Evolutionary conservation across 2,113 vertebrate genomes (phyloP), one percentile per base, ranked within the genome.

Genomic region (Lonchura striata): DNA sequence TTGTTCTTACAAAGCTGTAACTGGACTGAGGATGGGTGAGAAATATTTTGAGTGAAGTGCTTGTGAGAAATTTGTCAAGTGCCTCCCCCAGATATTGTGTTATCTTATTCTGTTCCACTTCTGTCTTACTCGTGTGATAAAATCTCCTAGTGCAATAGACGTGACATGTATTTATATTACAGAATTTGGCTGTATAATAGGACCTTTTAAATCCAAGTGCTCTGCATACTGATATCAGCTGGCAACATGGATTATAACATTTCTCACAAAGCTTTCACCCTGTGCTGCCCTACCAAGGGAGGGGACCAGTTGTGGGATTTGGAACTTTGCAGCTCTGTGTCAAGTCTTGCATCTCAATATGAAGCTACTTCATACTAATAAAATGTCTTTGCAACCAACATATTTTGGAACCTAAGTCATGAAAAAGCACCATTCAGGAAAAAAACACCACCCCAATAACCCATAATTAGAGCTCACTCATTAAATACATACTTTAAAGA

Each of bases 151-250:
- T 57, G 14, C 21, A 46, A 24, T n/a, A 61, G 57, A 41, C 61
- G 49, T 72, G 7, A 21, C 19, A 56, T 60, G 24, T 77, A 46
- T 81, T 69, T 83, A 7, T 82, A 52, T 82, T 64, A 27, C 52
- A 85, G 65, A 68, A 41, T 87, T 82, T 85, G 60, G 37, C 33
- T 88, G 88, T 88, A 19, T 74, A 74, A 49, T 41, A 61, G 37
- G 35, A 91, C 50, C 14, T 94, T 91, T 77, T 41, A 86, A 88
- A 77, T 89, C 23, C 27, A 63, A 65, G 39, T 30, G 39, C 56
- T 74, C 35, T 86, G 52, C 52, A 13, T 81, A 25, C 25, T 70
- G 50, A 44, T 91, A 37, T 24, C 39, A 91, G 52, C 59, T 83
- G 66, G n/a, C 68, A 88, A 24, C 17, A 10, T 0, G 0, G 54